Evolutionary conservation across 1,140 invertebrate species (phyloP), one percentile per base, ranked within the genome.

Genomic region (Ooceraea biroi): DNA sequence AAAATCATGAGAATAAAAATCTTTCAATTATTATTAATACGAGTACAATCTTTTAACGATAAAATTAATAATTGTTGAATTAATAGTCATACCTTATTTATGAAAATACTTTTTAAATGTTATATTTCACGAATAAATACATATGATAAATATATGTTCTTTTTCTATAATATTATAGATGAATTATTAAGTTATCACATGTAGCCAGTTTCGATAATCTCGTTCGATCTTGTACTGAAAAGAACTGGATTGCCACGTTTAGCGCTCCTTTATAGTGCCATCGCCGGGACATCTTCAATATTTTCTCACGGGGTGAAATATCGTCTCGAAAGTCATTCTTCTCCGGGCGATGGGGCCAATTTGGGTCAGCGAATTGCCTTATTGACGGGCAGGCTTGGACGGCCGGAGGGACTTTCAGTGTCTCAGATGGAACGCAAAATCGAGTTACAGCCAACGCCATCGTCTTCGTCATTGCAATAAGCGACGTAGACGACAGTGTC

Each of bases 381-480:
- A 94, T 94, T 94, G 93, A 93, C 90, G 89, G 86, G 83, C 89
- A 91, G 88, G 91, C 88, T 36, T 91, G 88, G 85, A 88, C 84
- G 87, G 85, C 89, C 90, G 86, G 83, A 87, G 91, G 90, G 90
- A 91, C 90, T 89, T 89, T 88, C 85, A 89, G 83, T 89, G 91
- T 92, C 90, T 94, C 93, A 93, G 93, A 94, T 94, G 94, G 92
- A 93, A 91, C 91, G 89, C 85, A 87, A 93, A 94, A 94, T 94
- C 87, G 86, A 94, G 91, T 94, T 94, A 90, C 82, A 77, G 65
- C 76, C 50, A 86, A 89, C 84, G 80, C 74, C 78, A 88, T 87
- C 85, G 85, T 82, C 60, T 60, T 36, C 46, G 60, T 52, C 83
- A 25, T 86, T 80, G 86, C 86, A 87, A 92, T 91, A 92, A 92